Evolutionary conservation across 23 tunicate species (phyloP).

Genomic region (Halocynthia roretzi): DNA sequence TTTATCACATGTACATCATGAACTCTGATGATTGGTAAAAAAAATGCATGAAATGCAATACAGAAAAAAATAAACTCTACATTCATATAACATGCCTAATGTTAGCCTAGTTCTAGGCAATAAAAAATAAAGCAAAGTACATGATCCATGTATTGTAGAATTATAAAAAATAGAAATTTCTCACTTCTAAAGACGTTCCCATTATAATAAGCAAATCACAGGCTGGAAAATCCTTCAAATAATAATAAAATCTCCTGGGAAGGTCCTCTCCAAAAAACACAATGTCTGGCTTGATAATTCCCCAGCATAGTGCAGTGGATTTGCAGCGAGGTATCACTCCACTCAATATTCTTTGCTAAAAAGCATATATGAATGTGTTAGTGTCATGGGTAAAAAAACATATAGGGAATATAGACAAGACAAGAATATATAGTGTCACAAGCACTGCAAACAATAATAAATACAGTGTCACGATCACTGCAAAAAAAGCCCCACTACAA

Average conservation of each 20-base stretch:
- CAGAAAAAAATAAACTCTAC: no score
- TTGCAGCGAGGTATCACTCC: constrained; percentile 60
- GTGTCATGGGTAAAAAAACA: not conserved
- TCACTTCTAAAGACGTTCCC: constrained; percentile 91
- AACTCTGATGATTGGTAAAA: no score
- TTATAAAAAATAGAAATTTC: not conserved
- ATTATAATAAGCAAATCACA: constrained; percentile 83
- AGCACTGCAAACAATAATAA: no score
- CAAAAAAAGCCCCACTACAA: not conserved
- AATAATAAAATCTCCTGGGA: constrained; percentile 74
- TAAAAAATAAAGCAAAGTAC: not conserved
- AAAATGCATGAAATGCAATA: no score
- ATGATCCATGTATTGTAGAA: not conserved
- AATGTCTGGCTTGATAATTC: constrained; percentile 85
- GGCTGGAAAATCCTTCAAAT: constrained; percentile 61
- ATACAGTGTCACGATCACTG: no score
- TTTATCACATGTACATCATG: no score
- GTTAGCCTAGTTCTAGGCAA: no score
- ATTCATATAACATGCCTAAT: no score
- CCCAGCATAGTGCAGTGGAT: constrained; percentile 53
- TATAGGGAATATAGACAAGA: no score
- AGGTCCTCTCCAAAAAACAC: constrained; percentile 94
- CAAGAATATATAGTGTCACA: no score
- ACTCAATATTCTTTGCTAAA: constrained; percentile 50
- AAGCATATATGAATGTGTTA: not conserved